Percentiles rank a stretch among this genome's conserved stretches.
These are phyloP conservation scores for Penelope pileata DNA, from an alignment of 2,113 vertebrate species.

Conservation along the genomic window DNA sequence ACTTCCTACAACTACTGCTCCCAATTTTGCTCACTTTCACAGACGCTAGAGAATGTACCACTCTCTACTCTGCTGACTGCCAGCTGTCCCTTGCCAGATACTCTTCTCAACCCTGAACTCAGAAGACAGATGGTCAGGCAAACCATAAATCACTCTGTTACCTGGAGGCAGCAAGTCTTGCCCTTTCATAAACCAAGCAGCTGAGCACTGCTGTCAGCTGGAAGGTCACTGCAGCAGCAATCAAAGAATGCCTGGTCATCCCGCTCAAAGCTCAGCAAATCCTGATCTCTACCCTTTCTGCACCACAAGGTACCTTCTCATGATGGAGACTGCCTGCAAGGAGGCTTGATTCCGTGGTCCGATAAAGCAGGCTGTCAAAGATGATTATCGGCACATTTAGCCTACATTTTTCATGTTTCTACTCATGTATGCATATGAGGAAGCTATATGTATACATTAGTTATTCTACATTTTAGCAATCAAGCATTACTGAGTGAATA, in stretches of 20 bases:
- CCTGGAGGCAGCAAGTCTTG: fast-evolving
- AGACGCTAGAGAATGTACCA: not conserved
- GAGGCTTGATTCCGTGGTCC: not conserved
- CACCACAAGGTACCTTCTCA: not conserved
- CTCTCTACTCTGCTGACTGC: not conserved
- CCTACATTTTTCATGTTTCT: not conserved
- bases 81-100: not conserved
- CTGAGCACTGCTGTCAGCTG: not conserved
- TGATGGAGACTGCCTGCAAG: not conserved
- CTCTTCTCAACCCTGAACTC: not conserved
- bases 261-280: not conserved
- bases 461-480: slow-evolving; percentile 5
- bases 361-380: not conserved
- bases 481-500: slow-evolving; percentile 25
- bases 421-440: slow-evolving; percentile 26
- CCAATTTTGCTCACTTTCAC: not conserved
- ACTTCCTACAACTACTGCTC: not conserved
- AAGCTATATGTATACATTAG: slow-evolving; percentile 4
- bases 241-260: not conserved
- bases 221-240: not conserved
- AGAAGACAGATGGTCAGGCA: not conserved
- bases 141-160: not conserved
- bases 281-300: not conserved
- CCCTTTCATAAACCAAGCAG: not conserved
- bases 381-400: not conserved